Evolutionary conservation across 1,140 invertebrate species (phyloP), one percentile per base, ranked within the genome.

Genomic region (Lordiphosa clarofinis): DNA sequence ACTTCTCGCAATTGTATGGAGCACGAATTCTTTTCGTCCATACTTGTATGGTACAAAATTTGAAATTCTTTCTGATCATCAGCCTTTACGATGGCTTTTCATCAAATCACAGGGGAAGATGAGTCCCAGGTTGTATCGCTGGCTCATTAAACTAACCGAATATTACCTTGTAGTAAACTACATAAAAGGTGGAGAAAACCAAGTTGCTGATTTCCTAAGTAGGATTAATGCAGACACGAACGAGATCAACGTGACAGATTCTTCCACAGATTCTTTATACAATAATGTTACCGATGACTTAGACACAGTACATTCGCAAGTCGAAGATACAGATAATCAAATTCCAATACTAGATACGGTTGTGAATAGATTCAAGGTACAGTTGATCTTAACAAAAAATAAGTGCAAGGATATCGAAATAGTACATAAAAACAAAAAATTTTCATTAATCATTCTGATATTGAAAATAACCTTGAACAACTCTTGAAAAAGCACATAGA

Each of bases 31-130:
- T 33, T 92, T 91, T 56, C 54, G 87, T 52, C 82, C 87, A 19
- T 92, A 91, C 71, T 50, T 93, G 3, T 90, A 89, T 55, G 90
- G 89, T 11, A 78, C 48, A 31, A 82, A 90, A 43, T 92, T 92
- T 60, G 89, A 63, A 13, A 81, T 92, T 91, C n/a, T n/a, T n/a
- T n/a, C n/a, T n/a, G n/a, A n/a, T n/a, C n/a, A n/a, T n/a, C n/a
- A n/a, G n/a, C n/a, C n/a, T n/a, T n/a, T n/a, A n/a, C n/a, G n/a
- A n/a, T n/a, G n/a, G n/a, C n/a, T n/a, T n/a, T n/a, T n/a, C n/a
- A n/a, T n/a, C n/a, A n/a, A n/a, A n/a, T n/a, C n/a, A n/a, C n/a
- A n/a, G n/a, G n/a, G n/a, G n/a, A n/a, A n/a, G n/a, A n/a, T n/a
- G n/a, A n/a, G n/a, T n/a, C n/a, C n/a, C n/a, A n/a, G n/a, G n/a